Conservation (phyloP, 2,113 vertebrate species). For the Anarhynchus alexandrinus region DNA sequence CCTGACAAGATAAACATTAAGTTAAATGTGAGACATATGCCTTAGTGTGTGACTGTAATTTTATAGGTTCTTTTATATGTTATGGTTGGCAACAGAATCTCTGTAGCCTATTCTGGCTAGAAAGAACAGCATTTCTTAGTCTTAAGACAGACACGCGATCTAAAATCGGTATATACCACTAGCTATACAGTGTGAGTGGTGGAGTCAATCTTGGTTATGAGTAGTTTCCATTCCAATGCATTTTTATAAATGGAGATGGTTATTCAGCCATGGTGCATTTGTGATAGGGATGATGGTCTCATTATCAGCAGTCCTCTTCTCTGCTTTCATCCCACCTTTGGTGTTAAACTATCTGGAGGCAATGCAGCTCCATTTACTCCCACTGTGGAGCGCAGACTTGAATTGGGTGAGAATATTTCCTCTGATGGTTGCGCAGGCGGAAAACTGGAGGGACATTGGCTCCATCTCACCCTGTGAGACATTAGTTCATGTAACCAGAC, state of each 20-base stretch:
- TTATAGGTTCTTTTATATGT: constrained; percentile 53
- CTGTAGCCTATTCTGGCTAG: constrained; percentile 30
- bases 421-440: neutral
- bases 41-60: constrained; percentile 52
- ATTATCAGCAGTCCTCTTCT: neutral
- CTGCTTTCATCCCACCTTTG: neutral
- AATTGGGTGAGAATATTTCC: neutral
- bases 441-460: neutral
- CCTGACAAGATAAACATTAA: constrained; percentile 60
- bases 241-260: neutral
- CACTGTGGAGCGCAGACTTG: neutral
- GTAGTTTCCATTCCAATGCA: neutral
- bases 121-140: constrained; percentile 17
- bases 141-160: neutral
- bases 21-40: constrained; percentile 64
- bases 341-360: neutral
- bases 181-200: neutral
- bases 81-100: constrained; percentile 53
- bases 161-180: neutral
- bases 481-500: neutral
- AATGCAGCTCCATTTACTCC: neutral
- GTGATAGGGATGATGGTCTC: neutral
- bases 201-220: neutral
- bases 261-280: neutral
- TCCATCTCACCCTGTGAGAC: neutral